Conservation (phyloP, 2,797 vertebrate genomes). For the Eulemur albifrons region DNA sequence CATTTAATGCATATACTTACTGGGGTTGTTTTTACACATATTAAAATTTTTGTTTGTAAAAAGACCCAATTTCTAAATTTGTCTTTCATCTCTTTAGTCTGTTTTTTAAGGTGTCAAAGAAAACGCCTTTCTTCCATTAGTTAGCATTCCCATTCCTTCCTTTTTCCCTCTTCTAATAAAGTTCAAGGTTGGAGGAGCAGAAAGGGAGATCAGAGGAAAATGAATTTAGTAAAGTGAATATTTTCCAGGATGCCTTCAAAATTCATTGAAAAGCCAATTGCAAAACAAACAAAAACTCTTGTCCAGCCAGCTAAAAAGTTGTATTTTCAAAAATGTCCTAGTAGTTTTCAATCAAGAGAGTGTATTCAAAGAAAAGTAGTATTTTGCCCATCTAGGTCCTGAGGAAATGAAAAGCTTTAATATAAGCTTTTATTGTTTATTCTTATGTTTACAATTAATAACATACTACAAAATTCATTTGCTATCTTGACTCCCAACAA, state of each 20-base stretch:
- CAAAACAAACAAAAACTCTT: not conserved
- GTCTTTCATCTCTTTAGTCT: constrained; percentile 32
- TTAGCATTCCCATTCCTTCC: not conserved
- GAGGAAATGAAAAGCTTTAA: not conserved
- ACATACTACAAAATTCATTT: constrained; percentile 37
- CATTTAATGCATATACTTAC: constrained; percentile 38
- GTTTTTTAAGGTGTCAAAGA: constrained; percentile 11
- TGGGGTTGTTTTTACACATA: constrained; percentile 43
- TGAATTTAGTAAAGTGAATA: not conserved
- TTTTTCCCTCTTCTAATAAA: not conserved
- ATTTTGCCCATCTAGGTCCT: constrained; percentile 8
- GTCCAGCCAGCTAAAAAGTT: not conserved
- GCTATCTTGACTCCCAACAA: not conserved
- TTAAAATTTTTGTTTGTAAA: constrained; percentile 49
- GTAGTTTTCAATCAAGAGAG: not conserved
- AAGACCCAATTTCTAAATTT: constrained; percentile 39
- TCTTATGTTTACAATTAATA: not conserved
- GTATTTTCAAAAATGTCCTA: not conserved
- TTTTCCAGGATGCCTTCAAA: constrained; percentile 44
- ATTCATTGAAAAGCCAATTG: constrained; percentile 25
- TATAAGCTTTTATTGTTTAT: constrained; percentile 23
- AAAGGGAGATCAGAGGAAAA: constrained; percentile 6
- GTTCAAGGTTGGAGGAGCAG: not conserved
- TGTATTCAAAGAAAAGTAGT: not conserved
- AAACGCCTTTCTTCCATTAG: constrained; percentile 14